Base-by-base conservation (phyloP, 1,140 invertebrate genomes). In the Cydia fagiglandana region DNA sequence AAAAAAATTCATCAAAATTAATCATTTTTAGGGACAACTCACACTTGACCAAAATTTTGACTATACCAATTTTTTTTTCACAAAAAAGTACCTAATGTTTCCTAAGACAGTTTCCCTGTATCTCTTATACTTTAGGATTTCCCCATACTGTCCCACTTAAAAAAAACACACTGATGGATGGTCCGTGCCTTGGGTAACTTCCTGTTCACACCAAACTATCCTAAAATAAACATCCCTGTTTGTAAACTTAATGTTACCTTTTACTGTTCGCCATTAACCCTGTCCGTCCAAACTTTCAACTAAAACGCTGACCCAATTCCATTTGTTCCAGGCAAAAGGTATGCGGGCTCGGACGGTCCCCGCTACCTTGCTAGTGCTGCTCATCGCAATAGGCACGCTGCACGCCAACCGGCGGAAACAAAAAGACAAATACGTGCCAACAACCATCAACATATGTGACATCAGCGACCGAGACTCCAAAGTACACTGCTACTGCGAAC, bases 401-500 rank as follows among this genome's bases (percentile, higher is more conserved):
- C 85, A 91, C 68, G 91, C 89, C 15, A 91, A 88, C 74, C 84
- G 88, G 79, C 85, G 90, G 56, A 90, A 89, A 79, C 87, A 88
- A 76, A 91, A 91, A 74, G 91, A 91, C 6, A 92, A 91, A 79
- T 77, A 84, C 6, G 66, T 84, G 12, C 84, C 82, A 76, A 84
- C 83, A 7, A 80, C 85, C n/a, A 85, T 85, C 17, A 93, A 93
- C 77, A 89, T 93, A 61, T 93, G 93, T 77, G 91, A 93, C 78
- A 93, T 91, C 73, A 90, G 85, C 70, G 91, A 93, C 73, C 83
- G 91, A 78, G 88, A 93, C 56, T 93, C 91, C 0, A 91, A 92
- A 85, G 89, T 93, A 10, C 91, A 93, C 50, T 93, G 93, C 75
- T 93, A 93, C 79, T 93, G 93, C 75, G 90, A 92, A 81, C 85